phyloP scores from a whole-genome alignment of 92 coral and sea anemone species.

The Palythoa heliodiscus region DNA sequence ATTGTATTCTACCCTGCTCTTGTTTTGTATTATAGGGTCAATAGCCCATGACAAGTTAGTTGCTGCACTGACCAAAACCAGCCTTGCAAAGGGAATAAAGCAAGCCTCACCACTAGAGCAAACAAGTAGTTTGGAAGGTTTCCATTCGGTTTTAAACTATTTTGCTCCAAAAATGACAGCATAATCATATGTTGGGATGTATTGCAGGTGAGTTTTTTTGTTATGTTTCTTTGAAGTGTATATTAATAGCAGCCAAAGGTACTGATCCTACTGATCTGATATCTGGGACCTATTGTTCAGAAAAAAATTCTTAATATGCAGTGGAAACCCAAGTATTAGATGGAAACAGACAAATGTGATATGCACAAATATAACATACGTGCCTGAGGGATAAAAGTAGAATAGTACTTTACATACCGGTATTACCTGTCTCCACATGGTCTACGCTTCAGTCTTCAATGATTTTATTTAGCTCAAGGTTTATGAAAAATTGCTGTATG shows the following conservation, averaged over 20 bases:
- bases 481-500: neutral
- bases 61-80: neutral
- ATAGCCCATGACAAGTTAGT: neutral
- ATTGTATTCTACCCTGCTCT: neutral
- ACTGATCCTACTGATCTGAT: neutral
- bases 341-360: neutral
- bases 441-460: neutral
- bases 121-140: neutral
- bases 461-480: neutral
- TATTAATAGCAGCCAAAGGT: neutral
- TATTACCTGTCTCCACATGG: neutral
- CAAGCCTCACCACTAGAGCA: slow-evolving; percentile 4
- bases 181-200: slow-evolving; percentile 1
- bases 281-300: neutral
- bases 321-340: neutral
- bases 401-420: no score
- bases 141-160: neutral
- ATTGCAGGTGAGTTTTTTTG: slow-evolving; percentile 1
- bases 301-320: neutral
- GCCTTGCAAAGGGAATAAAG: neutral
- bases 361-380: no score
- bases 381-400: neutral
- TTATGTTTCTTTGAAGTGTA: neutral
- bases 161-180: slow-evolving; percentile 8
- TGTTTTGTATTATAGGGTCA: neutral